Conservation (phyloP, 2,888 invertebrate species). For the Argyra leucocephala region DNA sequence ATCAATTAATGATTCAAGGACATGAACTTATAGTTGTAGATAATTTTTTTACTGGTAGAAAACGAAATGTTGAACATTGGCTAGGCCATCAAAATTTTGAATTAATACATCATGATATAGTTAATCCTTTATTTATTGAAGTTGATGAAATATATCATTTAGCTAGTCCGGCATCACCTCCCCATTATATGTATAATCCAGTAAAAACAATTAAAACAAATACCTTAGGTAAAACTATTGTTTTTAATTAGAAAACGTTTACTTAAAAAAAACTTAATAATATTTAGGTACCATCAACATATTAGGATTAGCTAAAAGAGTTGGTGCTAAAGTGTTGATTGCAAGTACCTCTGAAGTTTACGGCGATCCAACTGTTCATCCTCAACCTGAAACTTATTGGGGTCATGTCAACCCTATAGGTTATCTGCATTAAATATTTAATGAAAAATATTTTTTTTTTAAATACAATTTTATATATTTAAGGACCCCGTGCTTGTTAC, state of each 20-base stretch:
- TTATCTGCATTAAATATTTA: constrained; percentile 34
- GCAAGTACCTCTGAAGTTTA: constrained; percentile 99
- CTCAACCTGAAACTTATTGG: constrained; percentile 97
- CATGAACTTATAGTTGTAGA: constrained; percentile 96
- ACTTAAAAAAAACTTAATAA: not conserved
- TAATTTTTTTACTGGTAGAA: constrained; percentile 96
- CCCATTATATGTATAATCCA: constrained; percentile 99
- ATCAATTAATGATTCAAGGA: constrained; percentile 86
- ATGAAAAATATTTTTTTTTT: constrained; percentile 16
- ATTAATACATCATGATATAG: constrained; percentile 96
- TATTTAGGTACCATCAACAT: constrained; percentile 70
- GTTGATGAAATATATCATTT: constrained; percentile 97
- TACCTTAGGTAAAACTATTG: constrained; percentile 56
- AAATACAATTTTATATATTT: not conserved
- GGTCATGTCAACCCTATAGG: constrained; percentile 98
- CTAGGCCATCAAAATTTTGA: constrained; percentile 98
- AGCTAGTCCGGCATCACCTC: constrained; percentile 97
- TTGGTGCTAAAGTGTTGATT: constrained; percentile 84
- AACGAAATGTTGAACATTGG: constrained; percentile 97
- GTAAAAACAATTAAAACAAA: constrained; percentile 99
- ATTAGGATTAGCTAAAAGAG: constrained; percentile 82
- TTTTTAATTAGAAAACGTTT: not conserved
- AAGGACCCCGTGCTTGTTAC: constrained; percentile 90
- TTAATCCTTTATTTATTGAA: constrained; percentile 94
- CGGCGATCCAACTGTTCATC: constrained; percentile 97